Evolutionary conservation across 2,888 invertebrate species (phyloP), one percentile per base, ranked within the genome.

Genomic region (Brachypalpus laphriformis): DNA sequence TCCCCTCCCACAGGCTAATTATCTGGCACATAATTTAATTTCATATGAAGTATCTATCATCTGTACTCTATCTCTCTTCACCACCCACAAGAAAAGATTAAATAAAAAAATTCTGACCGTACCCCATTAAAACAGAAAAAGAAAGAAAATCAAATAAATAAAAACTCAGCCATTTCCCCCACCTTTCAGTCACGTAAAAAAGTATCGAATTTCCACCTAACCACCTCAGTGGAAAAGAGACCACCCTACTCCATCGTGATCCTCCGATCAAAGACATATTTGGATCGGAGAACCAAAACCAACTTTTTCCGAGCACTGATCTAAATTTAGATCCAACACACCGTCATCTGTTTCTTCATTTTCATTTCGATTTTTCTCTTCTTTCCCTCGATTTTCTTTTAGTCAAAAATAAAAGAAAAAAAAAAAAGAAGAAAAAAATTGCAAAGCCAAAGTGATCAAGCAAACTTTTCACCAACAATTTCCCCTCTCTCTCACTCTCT

Each of bases 251-350:
- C 82, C 57, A 61, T 54, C 34, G 54, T 6, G 18, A 88, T 51
- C 87, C 88, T 89, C 88, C 89, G 89, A 91, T 90, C 89, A 89
- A 89, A 91, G 91, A 92, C 92, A 91, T 92, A 92, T 92, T 92
- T 92, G 92, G 92, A 89, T 90, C 89, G 90, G 68, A 75, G 59
- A 59, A 85, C 75, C 47, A 75, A 25, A 85, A 76, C 18, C 40
- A 18, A 72, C 42, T 72, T 74, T 51, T 63, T 68, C 63, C 45
- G 47, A 75, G 65, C 59, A 8, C 28, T 1, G n/a, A 8, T 75
- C 81, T 85, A 85, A 85, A 75, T 71, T 81, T 85, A 85, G 85
- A 22, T 28, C 65, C 68, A 68, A 75, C 28, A 71, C 57, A 81
- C 59, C 57, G 66, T 71, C 85, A 81, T 85, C 81, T 85, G 85